Evolutionary conservation across 1,140 invertebrate genomes (phyloP), one percentile per base, ranked within the genome.

Genomic region (Drosophila triauraria): DNA sequence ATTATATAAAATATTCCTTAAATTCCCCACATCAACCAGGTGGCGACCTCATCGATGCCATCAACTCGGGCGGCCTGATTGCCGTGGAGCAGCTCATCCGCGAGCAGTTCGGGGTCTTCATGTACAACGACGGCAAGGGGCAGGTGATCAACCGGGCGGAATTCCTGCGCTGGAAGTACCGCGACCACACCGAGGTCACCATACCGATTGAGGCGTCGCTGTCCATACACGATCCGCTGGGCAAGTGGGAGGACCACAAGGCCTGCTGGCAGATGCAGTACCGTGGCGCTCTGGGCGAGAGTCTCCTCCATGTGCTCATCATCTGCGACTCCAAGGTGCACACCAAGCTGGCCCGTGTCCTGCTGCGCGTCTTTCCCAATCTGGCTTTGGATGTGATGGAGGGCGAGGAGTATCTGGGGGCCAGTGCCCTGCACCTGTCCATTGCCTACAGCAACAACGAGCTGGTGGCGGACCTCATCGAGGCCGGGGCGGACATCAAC

Each of bases 201-300:
- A 93, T 98, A 47, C 96, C 97, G 5, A 97, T 98, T 60, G 97
- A 98, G 92, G 96, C 96, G 0, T 96, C 96, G 0, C 93, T 97
- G 0, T 96, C 96, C 23, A 94, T 95, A 1, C 96, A 97, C 86
- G 97, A 98, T 93, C 97, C 97, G 0, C 93, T 98, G 5, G 95
- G 96, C 1, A 96, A 96, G 78, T 98, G 97, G 97, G 94, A 94
- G 59, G 97, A 98, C 91, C 97, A 98, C 92, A 96, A 97, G 69
- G 97, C 97, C 0, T 99, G 98, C 91, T 99, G 99, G 99, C 97
- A 99, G 93, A 97, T 99, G 96, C 97, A 98, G 79, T 98, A 98
- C 91, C 94, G 98, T 40, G 98, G 98, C 0, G 97, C 98, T 0
- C 93, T 99, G 0, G 99, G 99, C 1, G 99, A 99, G 94, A 98